Conservation (phyloP, 2,113 vertebrate genomes). For the Clinocottus analis region DNA sequence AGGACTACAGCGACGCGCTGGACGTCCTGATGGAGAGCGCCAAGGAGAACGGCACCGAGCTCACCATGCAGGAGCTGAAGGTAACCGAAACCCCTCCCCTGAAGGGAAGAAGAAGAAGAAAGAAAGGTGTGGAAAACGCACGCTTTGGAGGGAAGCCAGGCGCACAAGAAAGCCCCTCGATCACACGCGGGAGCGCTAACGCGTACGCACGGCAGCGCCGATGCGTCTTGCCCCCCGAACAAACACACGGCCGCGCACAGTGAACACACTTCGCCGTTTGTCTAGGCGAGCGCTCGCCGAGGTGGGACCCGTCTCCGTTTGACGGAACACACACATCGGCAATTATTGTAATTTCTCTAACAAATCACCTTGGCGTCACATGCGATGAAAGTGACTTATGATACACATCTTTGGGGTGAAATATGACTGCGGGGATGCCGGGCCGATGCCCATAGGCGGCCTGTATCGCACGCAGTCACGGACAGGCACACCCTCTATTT, state of each 20-base stretch:
- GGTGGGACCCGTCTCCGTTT: slow-evolving; percentile 2
- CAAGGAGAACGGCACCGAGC: slow-evolving; percentile 93
- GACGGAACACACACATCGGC: slow-evolving; percentile 17
- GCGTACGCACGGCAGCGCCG: neutral
- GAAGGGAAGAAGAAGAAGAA: no score
- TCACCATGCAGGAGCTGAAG: slow-evolving; percentile 99
- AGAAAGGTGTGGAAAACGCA: neutral
- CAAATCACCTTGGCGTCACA: slow-evolving; percentile 29
- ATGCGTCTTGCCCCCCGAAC: neutral
- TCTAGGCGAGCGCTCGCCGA: slow-evolving; percentile 17
- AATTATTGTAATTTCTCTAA: slow-evolving; percentile 18
- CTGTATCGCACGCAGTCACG: slow-evolving; percentile 17
- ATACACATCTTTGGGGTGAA: slow-evolving; percentile 34
- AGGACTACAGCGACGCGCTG: slow-evolving; percentile 93
- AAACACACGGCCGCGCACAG: neutral
- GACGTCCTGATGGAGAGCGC: slow-evolving; percentile 96
- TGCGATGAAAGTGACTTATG: neutral
- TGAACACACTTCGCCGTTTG: slow-evolving; percentile 29
- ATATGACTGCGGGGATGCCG: slow-evolving; percentile 25
- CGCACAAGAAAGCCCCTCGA: slow-evolving; percentile 2
- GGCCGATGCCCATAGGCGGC: slow-evolving; percentile 3
- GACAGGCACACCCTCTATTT: slow-evolving; percentile 72
- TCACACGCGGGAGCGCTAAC: neutral
- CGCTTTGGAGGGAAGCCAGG: neutral
- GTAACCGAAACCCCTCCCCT: slow-evolving; percentile 75